These are phyloP conservation scores for Abramis brama DNA, from an alignment of 2,113 vertebrate species.

Conservation along the genomic window DNA sequence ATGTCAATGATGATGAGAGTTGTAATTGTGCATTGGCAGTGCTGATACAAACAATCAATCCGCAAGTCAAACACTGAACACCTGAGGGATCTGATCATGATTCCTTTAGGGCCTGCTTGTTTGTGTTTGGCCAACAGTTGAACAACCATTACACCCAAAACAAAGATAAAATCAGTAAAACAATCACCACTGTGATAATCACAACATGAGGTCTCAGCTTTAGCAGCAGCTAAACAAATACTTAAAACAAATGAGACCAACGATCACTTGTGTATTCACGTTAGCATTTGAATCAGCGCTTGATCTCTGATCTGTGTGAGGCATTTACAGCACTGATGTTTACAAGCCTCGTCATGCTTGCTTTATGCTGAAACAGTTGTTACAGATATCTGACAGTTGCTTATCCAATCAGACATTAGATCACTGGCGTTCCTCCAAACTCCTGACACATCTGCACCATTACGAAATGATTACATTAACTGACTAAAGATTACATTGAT, in stretches of 20 bases:
- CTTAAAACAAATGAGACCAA: background rate
- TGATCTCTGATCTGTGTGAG: background rate
- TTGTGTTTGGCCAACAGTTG: background rate
- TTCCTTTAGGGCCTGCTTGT: background rate
- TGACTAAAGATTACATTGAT: background rate
- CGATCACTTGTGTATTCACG: background rate
- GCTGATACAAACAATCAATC: conserved; percentile 22
- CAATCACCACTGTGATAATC: background rate
- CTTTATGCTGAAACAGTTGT: background rate
- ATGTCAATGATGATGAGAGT: background rate
- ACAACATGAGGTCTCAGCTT: background rate
- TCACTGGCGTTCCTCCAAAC: background rate
- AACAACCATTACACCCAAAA: background rate
- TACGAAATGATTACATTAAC: background rate
- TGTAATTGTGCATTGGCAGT: background rate
- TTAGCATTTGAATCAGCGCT: conserved; percentile 24
- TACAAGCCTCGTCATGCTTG: background rate
- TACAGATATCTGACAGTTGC: background rate
- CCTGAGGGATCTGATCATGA: background rate
- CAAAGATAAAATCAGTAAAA: background rate
- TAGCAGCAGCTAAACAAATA: background rate
- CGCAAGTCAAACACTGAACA: background rate
- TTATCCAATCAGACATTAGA: background rate
- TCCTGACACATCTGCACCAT: background rate
- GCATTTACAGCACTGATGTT: background rate